Evolutionary conservation across 2,797 vertebrate species (phyloP), one percentile per base, ranked within the genome.

Genomic region (Fistularia commersonii): DNA sequence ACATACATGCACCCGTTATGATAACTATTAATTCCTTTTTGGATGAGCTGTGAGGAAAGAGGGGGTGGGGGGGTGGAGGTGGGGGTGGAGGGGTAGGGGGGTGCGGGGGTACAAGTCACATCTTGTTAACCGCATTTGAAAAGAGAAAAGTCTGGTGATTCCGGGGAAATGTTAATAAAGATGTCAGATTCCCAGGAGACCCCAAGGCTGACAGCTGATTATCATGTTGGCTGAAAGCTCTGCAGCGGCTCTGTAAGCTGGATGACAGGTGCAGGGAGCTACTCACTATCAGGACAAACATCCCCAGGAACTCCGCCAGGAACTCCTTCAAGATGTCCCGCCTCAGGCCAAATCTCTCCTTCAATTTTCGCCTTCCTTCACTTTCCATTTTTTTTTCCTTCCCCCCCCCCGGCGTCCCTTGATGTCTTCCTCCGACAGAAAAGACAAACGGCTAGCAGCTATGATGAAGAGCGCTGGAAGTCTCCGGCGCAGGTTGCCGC

Each of bases 241-340:
- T 81, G 76, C 62, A 69, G 70, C 56, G 72, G 58, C 66, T 66
- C 61, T 80, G 73, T 78, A 74, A 74, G 67, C 69, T 62, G 76
- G 57, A 41, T 79, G 81, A 80, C 75, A 83, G 80, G 79, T 81
- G 82, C 71, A 70, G 45, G 31, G 36, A 77, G 52, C 51, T 88
- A 96, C 96, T 98, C 90, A 98, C 97, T 66, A 98, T 93, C 84
- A 98, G 45, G 67, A 96, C 77, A 77, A 95, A 95, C 32, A 94
- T 98, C 59, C 93, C 97, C 72, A 99, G 88, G 85, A 97, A 93
- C 79, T 99, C 96, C 0, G 95, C 92, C 58, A 99, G 79, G 8
- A 89, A 94, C 90, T 97, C 95, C 89, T 92, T 97, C 57, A 87
- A 79, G 76, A 95, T 72, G 67, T 81, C 75, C 80, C 86, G 93